Evolutionary conservation across 1,140 invertebrate species (phyloP), one percentile per base, ranked within the genome.

Genomic region (Meloidogyne hapla): DNA sequence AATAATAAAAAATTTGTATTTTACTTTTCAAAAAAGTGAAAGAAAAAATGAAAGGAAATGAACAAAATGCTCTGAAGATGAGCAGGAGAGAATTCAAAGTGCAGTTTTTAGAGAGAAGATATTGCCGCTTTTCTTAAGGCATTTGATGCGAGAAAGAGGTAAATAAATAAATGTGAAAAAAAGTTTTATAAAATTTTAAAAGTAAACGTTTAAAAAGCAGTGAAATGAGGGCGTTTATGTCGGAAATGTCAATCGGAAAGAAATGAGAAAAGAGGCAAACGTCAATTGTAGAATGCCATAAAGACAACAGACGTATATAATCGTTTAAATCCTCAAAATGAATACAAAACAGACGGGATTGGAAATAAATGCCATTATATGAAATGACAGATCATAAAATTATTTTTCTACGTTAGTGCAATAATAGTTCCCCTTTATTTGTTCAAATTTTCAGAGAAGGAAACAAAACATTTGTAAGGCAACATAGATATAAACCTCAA

Each of bases 251-350:
- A 56, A 56, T 56, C n/a, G 48, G 45, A 56, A 56, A 56, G 48
- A 15, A 56, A 56, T 56, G n/a, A n/a, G n/a, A 42, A 6, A n/a
- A 33, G 33, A 8, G 33, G 6, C 48, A 56, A 56, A 56, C n/a
- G 18, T 56, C 18, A 45, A n/a, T n/a, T n/a, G n/a, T n/a, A n/a
- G n/a, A n/a, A n/a, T n/a, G n/a, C n/a, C n/a, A n/a, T n/a, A n/a
- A n/a, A n/a, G n/a, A n/a, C n/a, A n/a, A n/a, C n/a, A n/a, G n/a
- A n/a, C n/a, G n/a, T n/a, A n/a, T 56, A 69, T 69, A 13, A 48
- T 1, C 3, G 40, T 28, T 69, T 38, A 69, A 69, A 69, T 23
- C 26, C 62, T 71, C 62, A 56, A 56, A 63, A 63, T 63, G 6
- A 63, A n/a, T n/a, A 63, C 25, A 63, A 23, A 63, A 9, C 9